Evolutionary conservation across 2,888 invertebrate species (phyloP).

Genomic region (Anthrax anthrax): DNA sequence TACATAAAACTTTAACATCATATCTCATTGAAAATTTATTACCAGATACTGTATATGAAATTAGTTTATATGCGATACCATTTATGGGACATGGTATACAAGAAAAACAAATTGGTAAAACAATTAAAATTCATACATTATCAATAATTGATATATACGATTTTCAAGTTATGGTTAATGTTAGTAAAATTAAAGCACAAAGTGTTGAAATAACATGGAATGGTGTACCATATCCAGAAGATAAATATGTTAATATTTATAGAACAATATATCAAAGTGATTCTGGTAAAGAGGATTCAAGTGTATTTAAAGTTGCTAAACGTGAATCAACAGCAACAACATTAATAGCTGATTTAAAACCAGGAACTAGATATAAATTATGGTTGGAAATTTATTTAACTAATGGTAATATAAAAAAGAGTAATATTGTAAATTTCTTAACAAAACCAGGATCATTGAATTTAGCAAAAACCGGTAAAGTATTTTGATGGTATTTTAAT

Average conservation of each 20-base stretch:
- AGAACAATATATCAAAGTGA: slow-evolving; percentile 70
- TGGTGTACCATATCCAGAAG: slow-evolving; percentile 77
- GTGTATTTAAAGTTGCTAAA: slow-evolving; percentile 61
- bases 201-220: slow-evolving; percentile 68
- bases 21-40: slow-evolving; percentile 65
- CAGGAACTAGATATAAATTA: slow-evolving; percentile 67
- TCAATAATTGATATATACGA: slow-evolving; percentile 62
- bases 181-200: slow-evolving; percentile 58
- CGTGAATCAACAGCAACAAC: slow-evolving; percentile 53
- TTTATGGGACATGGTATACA: slow-evolving; percentile 68
- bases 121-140: slow-evolving; percentile 55
- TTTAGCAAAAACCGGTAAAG: slow-evolving; percentile 32
- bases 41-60: slow-evolving; percentile 65
- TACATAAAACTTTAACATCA: slow-evolving; percentile 65
- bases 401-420: slow-evolving; percentile 79
- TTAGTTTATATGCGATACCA: slow-evolving; percentile 70
- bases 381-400: slow-evolving; percentile 84
- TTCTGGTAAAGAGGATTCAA: slow-evolving; percentile 55
- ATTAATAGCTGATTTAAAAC: slow-evolving; percentile 51
- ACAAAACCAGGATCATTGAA: slow-evolving; percentile 58
- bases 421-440: slow-evolving; percentile 75
- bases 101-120: slow-evolving; percentile 53
- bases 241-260: slow-evolving; percentile 80
- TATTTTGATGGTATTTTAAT: background rate
- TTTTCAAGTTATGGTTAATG: slow-evolving; percentile 65